Base-by-base conservation (phyloP, 2,113 vertebrate species). In the Vicugna pacos region DNA sequence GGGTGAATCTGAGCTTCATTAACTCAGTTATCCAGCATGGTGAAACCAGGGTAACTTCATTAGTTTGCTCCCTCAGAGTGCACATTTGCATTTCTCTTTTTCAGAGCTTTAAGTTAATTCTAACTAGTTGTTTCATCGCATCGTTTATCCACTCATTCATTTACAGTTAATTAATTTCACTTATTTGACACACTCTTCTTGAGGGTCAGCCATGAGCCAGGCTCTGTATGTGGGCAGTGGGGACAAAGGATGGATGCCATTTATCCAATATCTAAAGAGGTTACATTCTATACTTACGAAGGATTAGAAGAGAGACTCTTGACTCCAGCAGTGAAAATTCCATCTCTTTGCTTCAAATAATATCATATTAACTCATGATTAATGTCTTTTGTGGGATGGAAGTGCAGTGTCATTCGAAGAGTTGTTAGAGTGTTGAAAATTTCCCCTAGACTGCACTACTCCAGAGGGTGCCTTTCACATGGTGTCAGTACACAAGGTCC, bases 101-200 rank as follows among this genome's bases (percentile, higher is more conserved):
- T 22, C 42, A 96, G 26, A 82, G 38, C 24, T 85, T 3, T 75
- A 92, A 56, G 28, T 91, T 84, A 81, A 84, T 62, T 80, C 48
- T 70, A 90, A 67, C 30, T 60, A 42, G 48, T 67, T 95, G 38
- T 70, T 79, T 15, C 15, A 35, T 56, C 16, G 26, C 52, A 5
- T 90, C 19, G 72, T 94, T 93, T 88, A 42, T 76, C 35, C 22
- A 60, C 73, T 91, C 48, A 46, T 62, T 86, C 17, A 70, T 54
- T 83, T 10, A 42, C 7, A 42, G 35, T 54, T 67, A 95, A 77
- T 85, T 89, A 65, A 86, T 87, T 92, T 96, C 19, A 73, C 67
- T 92, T 16, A 91, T 26, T 83, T 96, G 77, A 24, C 26, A 81
- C 17, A 54, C 1, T 84, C 30, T 70, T 84, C 62, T 28, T 85